phyloP scores from a whole-genome alignment of 2,113 vertebrate genomes.

The Labeo catla region DNA sequence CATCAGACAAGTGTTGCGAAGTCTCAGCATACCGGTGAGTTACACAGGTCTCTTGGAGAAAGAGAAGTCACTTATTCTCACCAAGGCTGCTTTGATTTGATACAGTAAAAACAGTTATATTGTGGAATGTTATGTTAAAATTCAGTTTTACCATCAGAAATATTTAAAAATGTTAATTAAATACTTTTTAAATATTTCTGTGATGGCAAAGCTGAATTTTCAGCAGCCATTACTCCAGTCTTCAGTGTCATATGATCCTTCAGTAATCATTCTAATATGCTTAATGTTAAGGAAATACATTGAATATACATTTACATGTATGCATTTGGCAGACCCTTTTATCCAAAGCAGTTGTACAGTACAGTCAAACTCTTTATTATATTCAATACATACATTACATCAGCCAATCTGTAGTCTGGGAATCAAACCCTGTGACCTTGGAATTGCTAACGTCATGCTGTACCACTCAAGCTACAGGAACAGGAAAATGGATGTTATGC shows the following conservation, averaged over 20 bases:
- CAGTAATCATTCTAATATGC: background rate
- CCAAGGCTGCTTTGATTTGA: background rate
- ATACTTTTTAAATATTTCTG: background rate
- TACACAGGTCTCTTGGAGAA: background rate
- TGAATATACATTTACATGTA: background rate
- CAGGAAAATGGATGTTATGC: slow-evolving; percentile 28
- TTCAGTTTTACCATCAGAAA: too few relatives aligned
- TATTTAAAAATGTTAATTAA: background rate
- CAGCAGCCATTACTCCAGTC: background rate
- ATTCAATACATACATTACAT: background rate
- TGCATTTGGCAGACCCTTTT: background rate
- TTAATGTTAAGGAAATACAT: too few relatives aligned
- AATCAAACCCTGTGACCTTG: background rate
- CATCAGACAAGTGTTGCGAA: slow-evolving; percentile 73
- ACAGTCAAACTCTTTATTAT: background rate
- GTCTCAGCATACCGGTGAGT: slow-evolving; percentile 77
- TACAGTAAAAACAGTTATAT: background rate
- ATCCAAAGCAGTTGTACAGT: background rate
- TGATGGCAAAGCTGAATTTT: background rate
- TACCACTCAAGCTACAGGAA: background rate
- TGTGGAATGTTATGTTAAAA: too few relatives aligned
- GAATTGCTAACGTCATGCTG: background rate
- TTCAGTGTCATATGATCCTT: background rate
- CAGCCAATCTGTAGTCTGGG: background rate
- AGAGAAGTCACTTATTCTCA: background rate